Evolutionary conservation across 2,113 vertebrate species (phyloP).

Genomic region (Nicator chloris): DNA sequence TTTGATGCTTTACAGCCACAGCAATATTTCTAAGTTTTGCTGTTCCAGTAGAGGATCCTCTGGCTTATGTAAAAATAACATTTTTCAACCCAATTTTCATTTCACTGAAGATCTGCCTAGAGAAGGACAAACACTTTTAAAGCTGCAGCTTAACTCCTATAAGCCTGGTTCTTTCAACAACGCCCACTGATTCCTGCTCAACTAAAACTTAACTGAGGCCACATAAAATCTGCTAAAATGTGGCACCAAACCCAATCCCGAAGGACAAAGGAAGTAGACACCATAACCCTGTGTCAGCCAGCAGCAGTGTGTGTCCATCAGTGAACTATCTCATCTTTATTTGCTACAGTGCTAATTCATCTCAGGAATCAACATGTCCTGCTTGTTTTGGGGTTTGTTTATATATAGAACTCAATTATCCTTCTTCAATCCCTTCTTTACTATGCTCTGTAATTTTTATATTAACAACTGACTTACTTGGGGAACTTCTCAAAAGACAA

Average conservation of each 20-base stretch:
- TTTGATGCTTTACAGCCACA: conserved; percentile 7
- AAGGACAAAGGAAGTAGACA: neutral
- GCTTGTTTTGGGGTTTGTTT: neutral
- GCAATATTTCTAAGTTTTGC: neutral
- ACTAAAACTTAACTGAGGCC: neutral
- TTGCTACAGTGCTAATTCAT: neutral
- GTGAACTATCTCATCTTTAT: neutral
- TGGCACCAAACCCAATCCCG: neutral
- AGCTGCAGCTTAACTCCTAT: neutral
- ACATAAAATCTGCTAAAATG: neutral
- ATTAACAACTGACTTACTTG: neutral
- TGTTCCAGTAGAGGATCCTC: conserved; percentile 20
- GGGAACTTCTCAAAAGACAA: neutral
- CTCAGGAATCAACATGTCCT: neutral
- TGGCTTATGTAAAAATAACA: neutral
- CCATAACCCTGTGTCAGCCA: neutral
- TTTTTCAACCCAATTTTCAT: conserved; percentile 5
- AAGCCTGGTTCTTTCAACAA: neutral
- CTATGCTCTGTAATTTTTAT: neutral
- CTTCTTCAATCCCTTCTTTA: neutral
- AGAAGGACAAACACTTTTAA: neutral
- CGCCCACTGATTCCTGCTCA: neutral
- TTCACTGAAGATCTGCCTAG: neutral
- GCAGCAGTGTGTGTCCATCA: neutral
- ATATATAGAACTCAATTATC: neutral